These are phyloP conservation scores for Megalops atlanticus DNA, from an alignment of 2,113 vertebrate genomes.

Conservation along the genomic window DNA sequence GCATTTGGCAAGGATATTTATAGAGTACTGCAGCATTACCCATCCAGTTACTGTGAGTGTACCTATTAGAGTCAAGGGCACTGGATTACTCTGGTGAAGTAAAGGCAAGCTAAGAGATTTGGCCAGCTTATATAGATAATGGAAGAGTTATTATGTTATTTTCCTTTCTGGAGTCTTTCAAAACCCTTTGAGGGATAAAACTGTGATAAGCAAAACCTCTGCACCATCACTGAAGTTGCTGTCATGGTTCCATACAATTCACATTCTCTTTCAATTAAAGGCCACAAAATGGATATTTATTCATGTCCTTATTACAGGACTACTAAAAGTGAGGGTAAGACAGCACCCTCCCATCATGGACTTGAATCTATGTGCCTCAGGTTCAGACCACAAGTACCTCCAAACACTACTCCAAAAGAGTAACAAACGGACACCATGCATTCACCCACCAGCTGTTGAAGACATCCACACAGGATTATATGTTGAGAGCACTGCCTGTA, in stretches of 20 bases:
- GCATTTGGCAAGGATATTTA: neutral
- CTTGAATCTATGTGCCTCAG: no score
- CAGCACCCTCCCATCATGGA: no score
- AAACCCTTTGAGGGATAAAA: neutral
- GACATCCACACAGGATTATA: no score
- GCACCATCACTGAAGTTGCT: neutral
- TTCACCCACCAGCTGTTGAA: no score
- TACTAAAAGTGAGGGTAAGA: neutral
- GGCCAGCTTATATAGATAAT: slow-evolving; percentile 16
- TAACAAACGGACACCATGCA: no score
- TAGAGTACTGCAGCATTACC: slow-evolving; percentile 7
- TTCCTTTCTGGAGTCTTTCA: neutral
- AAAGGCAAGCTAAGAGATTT: neutral
- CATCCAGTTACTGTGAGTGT: neutral
- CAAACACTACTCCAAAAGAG: neutral
- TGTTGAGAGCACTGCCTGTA: no score
- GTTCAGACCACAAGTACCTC: no score
- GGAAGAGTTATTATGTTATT: slow-evolving; percentile 19
- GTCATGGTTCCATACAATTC: neutral
- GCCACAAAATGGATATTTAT: neutral
- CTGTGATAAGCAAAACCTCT: neutral
- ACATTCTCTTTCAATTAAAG: neutral
- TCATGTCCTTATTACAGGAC: neutral
- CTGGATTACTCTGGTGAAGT: neutral
- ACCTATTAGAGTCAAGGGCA: slow-evolving; percentile 9